These are phyloP conservation scores for Nothura maculosa DNA, from an alignment of 2,797 vertebrate genomes.

Conservation along the genomic window DNA sequence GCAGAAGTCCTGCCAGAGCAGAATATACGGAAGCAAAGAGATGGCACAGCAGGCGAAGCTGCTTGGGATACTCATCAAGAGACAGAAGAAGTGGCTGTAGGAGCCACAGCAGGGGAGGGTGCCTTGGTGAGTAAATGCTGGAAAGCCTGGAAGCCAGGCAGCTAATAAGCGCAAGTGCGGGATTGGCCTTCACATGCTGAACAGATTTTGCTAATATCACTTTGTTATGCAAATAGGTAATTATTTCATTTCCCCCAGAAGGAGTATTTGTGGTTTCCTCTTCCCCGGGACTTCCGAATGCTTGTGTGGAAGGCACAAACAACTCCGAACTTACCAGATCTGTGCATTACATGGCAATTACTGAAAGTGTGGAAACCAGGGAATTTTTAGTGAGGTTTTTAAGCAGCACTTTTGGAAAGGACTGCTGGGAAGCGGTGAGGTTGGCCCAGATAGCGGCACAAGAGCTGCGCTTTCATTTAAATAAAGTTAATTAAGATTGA, in stretches of 20 bases:
- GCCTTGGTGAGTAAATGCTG: neutral
- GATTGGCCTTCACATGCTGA: slow-evolving; percentile 12
- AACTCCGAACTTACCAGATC: neutral
- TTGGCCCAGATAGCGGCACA: neutral
- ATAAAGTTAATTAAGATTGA: neutral
- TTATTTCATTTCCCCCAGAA: slow-evolving; percentile 50
- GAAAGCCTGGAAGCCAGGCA: neutral
- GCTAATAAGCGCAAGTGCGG: neutral
- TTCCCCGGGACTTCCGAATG: neutral
- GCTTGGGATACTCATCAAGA: neutral
- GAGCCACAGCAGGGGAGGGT: rapidly evolving
- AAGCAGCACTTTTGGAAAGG: neutral
- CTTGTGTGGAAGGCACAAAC: neutral
- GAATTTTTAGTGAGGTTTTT: neutral
- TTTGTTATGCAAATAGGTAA: slow-evolving; percentile 64
- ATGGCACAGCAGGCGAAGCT: neutral
- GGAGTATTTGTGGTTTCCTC: slow-evolving; percentile 42
- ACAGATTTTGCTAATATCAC: slow-evolving; percentile 34
- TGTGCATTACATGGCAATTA: neutral
- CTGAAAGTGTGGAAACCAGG: neutral
- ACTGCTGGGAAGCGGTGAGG: neutral
- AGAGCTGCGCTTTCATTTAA: neutral
- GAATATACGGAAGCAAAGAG: neutral
- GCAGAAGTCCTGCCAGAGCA: neutral
- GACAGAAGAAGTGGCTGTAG: neutral